phyloP scores from a whole-genome alignment of 2,888 invertebrate species.

The Fabriciana adippe region DNA sequence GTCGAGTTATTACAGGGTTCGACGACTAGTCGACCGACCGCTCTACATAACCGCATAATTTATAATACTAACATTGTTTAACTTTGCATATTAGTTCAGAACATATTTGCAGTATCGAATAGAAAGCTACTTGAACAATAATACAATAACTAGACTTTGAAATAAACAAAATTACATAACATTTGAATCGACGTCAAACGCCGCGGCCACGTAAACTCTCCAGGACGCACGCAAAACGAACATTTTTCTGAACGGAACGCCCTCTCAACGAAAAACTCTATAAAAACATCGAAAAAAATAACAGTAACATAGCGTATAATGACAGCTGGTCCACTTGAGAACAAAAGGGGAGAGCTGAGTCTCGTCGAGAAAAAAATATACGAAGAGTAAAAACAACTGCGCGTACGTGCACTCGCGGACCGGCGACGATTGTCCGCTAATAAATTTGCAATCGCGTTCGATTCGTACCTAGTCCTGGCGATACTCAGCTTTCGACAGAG shows the following conservation, averaged over 20 bases:
- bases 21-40: slow-evolving; percentile 45
- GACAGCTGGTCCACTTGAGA: slow-evolving; percentile 84
- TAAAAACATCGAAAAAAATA: slow-evolving; percentile 81
- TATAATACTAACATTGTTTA: slow-evolving; percentile 28
- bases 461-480: slow-evolving; percentile 48
- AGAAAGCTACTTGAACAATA: slow-evolving; percentile 58
- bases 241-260: slow-evolving; percentile 81
- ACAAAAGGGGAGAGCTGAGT: slow-evolving; percentile 81
- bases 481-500: slow-evolving; percentile 46
- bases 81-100: slow-evolving; percentile 32
- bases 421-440: slow-evolving; percentile 68
- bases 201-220: slow-evolving; percentile 79
- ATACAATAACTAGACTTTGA: slow-evolving; percentile 50
- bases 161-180: slow-evolving; percentile 67
- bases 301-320: slow-evolving; percentile 83
- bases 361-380: slow-evolving; percentile 81
- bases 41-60: slow-evolving; percentile 30
- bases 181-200: slow-evolving; percentile 71
- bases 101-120: slow-evolving; percentile 47
- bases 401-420: slow-evolving; percentile 63
- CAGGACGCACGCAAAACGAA: slow-evolving; percentile 81
- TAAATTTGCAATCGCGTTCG: slow-evolving; percentile 80
- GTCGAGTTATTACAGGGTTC: slow-evolving; percentile 45
- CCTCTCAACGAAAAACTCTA: slow-evolving; percentile 79
- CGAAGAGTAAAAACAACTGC: slow-evolving; percentile 78